Percentiles rank a stretch among this genome's conserved stretches.
These are phyloP conservation scores for Leptinotarsa undecemlineata DNA, from an alignment of 1,140 invertebrate genomes.

Conservation along the genomic window DNA sequence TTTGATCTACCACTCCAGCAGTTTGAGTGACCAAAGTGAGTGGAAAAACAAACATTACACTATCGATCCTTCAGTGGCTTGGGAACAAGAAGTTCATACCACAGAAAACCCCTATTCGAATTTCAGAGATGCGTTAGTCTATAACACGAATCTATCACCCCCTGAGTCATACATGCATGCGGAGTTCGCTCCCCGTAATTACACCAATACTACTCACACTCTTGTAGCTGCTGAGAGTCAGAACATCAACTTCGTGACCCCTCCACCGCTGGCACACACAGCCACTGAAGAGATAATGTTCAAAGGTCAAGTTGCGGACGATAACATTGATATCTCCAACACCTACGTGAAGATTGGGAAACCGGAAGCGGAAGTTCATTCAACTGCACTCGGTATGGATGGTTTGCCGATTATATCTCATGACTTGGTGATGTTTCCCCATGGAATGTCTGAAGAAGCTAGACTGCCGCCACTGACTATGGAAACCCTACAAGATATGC, in stretches of 20 bases:
- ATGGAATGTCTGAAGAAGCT: conserved; percentile 15
- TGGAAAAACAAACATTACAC: conserved; percentile 40
- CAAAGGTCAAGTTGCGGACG: conserved; percentile 56
- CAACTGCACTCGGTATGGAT: conserved; percentile 32
- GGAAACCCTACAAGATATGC: conserved; percentile 51
- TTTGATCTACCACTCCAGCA: conserved; percentile 65
- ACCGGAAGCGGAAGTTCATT: conserved; percentile 55
- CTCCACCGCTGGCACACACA: conserved; percentile 32
- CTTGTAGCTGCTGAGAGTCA: conserved; percentile 42
- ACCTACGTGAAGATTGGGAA: conserved; percentile 57
- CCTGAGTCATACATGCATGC: conserved; percentile 39
- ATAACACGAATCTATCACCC: conserved; percentile 29
- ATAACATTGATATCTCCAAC: conserved; percentile 51
- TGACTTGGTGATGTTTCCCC: conserved; percentile 32
- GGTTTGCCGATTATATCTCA: conserved; percentile 30
- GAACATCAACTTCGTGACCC: conserved; percentile 46
- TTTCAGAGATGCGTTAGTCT: conserved; percentile 29
- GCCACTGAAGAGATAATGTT: conserved; percentile 43
- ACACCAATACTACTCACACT: conserved; percentile 25
- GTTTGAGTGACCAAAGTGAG: conserved; percentile 54
- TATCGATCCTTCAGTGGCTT: conserved; percentile 41
- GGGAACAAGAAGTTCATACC: conserved; percentile 45
- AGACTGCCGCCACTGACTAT: conserved; percentile 40
- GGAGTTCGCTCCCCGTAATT: conserved; percentile 37
- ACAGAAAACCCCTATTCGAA: conserved; percentile 13